phyloP scores from a whole-genome alignment of 1,140 invertebrate genomes.

The Bombus fervidus region DNA sequence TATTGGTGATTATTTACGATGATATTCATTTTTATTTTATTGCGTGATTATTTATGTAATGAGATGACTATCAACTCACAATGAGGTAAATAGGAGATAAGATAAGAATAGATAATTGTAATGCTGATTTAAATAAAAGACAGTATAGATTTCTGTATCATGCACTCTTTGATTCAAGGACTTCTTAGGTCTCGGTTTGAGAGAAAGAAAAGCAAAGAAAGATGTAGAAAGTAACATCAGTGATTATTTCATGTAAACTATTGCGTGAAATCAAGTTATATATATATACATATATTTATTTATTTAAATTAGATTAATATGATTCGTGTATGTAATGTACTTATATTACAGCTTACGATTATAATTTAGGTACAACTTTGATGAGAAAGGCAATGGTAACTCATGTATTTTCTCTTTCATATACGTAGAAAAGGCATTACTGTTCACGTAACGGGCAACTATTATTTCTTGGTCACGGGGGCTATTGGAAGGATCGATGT shows the following conservation, averaged over 20 bases:
- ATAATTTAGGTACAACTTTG: constrained; percentile 84
- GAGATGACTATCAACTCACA: too few species aligned
- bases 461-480: neutral
- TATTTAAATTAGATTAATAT: constrained; percentile 56
- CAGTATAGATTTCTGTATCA: neutral
- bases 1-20: neutral
- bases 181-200: neutral
- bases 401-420: constrained; percentile 83
- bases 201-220: neutral
- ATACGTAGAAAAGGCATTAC: constrained; percentile 69
- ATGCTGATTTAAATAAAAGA: neutral
- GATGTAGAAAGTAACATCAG: neutral
- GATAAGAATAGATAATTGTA: neutral
- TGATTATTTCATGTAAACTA: constrained; percentile 9
- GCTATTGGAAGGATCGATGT: constrained; percentile 2
- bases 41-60: neutral
- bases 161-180: neutral
- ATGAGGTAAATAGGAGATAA: neutral
- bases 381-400: constrained; percentile 83
- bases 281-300: constrained; percentile 36
- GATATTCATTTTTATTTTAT: neutral
- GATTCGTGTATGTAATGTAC: constrained; percentile 28
- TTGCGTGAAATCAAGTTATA: constrained; percentile 27
- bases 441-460: constrained; percentile 61
- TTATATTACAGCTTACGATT: constrained; percentile 78